phyloP scores from a whole-genome alignment of 1,140 invertebrate species.

The Drosophila guanche region DNA sequence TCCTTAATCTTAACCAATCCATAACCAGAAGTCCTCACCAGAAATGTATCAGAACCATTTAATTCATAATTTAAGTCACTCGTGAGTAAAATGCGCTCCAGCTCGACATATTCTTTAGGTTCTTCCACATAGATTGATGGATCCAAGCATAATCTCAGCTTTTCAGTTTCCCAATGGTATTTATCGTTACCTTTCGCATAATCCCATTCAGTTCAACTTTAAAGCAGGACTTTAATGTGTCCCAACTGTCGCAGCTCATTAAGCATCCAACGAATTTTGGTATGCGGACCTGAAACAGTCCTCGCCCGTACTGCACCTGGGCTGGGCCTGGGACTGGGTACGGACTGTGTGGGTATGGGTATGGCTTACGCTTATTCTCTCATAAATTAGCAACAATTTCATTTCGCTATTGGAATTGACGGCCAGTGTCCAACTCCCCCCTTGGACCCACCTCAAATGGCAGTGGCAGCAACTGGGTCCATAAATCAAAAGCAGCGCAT shows the following conservation, averaged over 20 bases:
- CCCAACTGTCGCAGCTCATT: constrained; percentile 59
- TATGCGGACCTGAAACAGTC: not conserved
- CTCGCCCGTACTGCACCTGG: not conserved
- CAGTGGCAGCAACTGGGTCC: constrained; percentile 59
- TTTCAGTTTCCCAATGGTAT: constrained; percentile 8
- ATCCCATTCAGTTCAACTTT: constrained; percentile 19
- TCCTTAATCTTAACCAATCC: too few relatives aligned
- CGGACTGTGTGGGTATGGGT: not conserved
- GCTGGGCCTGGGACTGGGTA: constrained; percentile 12
- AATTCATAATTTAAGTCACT: too few relatives aligned
- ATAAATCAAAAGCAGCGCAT: constrained; percentile 79
- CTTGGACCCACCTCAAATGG: constrained; percentile 38
- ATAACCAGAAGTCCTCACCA: too few relatives aligned
- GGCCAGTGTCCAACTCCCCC: constrained; percentile 27
- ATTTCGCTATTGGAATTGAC: constrained; percentile 76
- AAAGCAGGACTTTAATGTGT: constrained; percentile 23
- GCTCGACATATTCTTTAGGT: too few relatives aligned
- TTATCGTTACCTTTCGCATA: constrained; percentile 25
- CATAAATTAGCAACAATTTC: constrained; percentile 81
- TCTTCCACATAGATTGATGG: too few relatives aligned
- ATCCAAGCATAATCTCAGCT: not conserved
- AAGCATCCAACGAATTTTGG: constrained; percentile 49
- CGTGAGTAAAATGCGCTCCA: too few relatives aligned
- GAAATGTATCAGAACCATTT: too few relatives aligned
- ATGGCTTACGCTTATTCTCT: constrained; percentile 16